A percentile compares a stretch with the other conserved stretches of the same genome.
Evolutionary conservation across 2,888 invertebrate species (phyloP).

Genomic region (Cheiracanthium punctorium): DNA sequence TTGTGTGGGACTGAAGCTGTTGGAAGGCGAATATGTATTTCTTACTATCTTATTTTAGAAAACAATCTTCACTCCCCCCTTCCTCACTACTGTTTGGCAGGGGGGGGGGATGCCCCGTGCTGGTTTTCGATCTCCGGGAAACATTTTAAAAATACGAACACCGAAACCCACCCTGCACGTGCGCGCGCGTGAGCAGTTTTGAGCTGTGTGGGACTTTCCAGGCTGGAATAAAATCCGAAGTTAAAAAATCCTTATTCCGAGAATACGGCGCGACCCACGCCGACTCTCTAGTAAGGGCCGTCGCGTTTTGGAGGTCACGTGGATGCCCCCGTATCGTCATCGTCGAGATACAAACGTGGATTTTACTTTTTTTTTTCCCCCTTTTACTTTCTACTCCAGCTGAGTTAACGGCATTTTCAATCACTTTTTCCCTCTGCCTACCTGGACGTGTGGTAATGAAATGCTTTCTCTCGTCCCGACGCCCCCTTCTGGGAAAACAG

Average conservation of each 20-base stretch:
- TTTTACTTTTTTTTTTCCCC: neutral
- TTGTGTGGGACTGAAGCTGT: no score
- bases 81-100: no score
- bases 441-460: neutral
- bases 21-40: no score
- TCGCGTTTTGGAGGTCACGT: constrained; percentile 14
- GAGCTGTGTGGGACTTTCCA: constrained; percentile 26
- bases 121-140: no score
- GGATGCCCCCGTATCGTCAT: constrained; percentile 19
- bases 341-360: neutral
- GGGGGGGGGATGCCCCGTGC: no score
- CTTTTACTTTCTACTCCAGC: constrained; percentile 25
- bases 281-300: constrained; percentile 18
- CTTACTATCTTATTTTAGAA: no score
- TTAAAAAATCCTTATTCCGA: constrained; percentile 5
- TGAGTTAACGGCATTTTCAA: constrained; percentile 52
- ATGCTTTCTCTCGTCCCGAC: constrained; percentile 30
- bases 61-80: no score
- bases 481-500: constrained; percentile 20
- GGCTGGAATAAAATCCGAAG: neutral
- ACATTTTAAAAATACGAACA: no score
- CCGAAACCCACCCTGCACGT: no score
- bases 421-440: constrained; percentile 29
- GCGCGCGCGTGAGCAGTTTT: no score
- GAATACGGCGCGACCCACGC: constrained; percentile 30